A percentile compares a stretch with the other conserved stretches of the same genome.
These are phyloP conservation scores for Neostethus bicornis DNA, from an alignment of 2,797 vertebrate genomes.

Conservation along the genomic window DNA sequence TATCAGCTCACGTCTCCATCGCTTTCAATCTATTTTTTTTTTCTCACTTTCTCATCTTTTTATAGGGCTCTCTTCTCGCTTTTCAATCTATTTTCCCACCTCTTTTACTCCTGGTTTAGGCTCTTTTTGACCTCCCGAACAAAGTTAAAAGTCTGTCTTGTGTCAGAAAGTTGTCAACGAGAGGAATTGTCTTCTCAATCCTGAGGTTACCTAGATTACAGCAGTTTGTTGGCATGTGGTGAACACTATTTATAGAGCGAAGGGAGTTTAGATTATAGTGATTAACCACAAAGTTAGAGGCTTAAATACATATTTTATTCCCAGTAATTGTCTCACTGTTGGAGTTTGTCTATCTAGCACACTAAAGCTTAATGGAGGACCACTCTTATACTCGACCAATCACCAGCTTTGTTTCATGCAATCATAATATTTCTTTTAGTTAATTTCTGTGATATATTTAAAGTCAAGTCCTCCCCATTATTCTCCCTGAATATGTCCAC, in stretches of 20 bases:
- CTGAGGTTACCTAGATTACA: background rate
- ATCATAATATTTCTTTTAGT: background rate
- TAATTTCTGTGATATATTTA: background rate
- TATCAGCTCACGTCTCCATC: constrained; percentile 54
- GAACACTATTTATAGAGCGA: no score
- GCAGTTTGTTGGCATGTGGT: background rate
- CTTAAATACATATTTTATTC: background rate
- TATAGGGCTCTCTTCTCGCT: constrained; percentile 53
- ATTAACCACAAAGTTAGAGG: background rate
- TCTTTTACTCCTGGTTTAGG: constrained; percentile 20
- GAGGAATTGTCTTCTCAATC: constrained; percentile 12
- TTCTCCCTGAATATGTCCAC: background rate
- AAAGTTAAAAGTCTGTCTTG: constrained; percentile 68
- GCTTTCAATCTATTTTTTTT: constrained; percentile 57
- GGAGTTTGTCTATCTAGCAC: constrained; percentile 4
- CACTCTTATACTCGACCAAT: background rate
- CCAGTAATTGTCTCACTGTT: background rate
- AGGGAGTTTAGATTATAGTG: constrained; percentile 7
- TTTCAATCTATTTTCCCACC: constrained; percentile 56
- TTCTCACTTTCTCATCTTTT: constrained; percentile 46
- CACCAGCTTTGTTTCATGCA: background rate
- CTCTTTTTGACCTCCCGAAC: constrained; percentile 48
- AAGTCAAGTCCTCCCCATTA: background rate
- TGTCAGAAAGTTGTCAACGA: constrained; percentile 56
- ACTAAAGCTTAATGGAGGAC: background rate